A percentile compares a stretch with the other conserved stretches of the same genome.
Conservation (phyloP, 2,113 vertebrate genomes). For the Thalassarche chlororhynchos region DNA sequence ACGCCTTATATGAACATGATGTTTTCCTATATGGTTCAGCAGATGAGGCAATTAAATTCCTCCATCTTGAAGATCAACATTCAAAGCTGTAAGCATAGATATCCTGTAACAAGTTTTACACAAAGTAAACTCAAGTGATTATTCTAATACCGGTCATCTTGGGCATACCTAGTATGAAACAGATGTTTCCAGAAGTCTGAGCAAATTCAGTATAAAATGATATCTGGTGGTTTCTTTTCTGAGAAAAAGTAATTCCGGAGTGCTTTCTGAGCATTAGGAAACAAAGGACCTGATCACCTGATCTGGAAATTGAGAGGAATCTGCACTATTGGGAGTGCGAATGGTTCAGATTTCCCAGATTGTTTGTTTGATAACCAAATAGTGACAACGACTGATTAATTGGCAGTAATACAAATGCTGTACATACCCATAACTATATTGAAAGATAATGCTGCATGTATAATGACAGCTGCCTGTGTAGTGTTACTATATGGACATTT, state of each 20-base stretch:
- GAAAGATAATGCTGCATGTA: slow-evolving; percentile 1
- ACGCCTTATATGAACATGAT: neutral
- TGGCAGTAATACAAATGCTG: slow-evolving; percentile 34
- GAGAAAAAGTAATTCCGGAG: neutral
- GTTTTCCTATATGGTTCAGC: neutral
- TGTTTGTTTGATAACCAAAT: slow-evolving; percentile 48
- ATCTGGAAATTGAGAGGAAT: neutral
- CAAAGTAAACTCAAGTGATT: neutral
- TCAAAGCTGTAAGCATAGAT: neutral
- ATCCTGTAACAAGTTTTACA: neutral
- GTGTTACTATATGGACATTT: neutral
- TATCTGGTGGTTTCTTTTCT: neutral
- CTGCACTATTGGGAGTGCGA: neutral
- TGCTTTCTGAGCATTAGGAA: neutral
- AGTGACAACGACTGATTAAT: slow-evolving; percentile 54
- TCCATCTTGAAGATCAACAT: neutral
- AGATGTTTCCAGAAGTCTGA: neutral
- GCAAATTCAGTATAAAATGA: neutral
- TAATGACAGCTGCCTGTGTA: slow-evolving; percentile 11
- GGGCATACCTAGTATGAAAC: neutral
- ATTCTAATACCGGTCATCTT: neutral
- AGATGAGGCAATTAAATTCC: neutral
- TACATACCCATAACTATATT: neutral
- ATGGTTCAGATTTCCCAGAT: slow-evolving; percentile 42
- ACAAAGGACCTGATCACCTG: neutral